Conservation (phyloP, 2,797 vertebrate species). For the Paramormyrops hopkinsi region DNA sequence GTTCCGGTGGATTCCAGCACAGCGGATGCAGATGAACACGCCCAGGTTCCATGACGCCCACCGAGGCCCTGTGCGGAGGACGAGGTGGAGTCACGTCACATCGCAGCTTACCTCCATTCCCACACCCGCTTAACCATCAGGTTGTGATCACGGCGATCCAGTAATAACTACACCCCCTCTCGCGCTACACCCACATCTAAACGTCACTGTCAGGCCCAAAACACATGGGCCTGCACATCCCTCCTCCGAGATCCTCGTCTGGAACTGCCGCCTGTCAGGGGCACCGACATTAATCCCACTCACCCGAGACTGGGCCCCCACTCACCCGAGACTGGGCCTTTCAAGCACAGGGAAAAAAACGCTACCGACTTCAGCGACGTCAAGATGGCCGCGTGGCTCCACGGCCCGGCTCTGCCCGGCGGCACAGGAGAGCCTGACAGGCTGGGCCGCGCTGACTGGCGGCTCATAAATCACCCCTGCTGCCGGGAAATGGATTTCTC, state of each 20-base stretch:
- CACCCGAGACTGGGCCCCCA: neutral
- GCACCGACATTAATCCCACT: neutral
- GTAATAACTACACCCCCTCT: neutral
- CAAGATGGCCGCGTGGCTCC: neutral
- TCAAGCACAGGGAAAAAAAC: neutral
- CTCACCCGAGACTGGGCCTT: neutral
- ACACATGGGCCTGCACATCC: neutral
- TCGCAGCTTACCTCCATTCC: neutral
- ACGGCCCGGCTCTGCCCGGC: neutral
- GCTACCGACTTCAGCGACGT: neutral
- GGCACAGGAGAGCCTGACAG: neutral
- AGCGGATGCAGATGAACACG: conserved; percentile 97
- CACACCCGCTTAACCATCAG: neutral
- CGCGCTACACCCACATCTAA: neutral
- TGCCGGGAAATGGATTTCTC: conserved; percentile 36
- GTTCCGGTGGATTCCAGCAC: conserved; percentile 96
- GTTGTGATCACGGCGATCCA: neutral
- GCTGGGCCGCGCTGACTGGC: conserved; percentile 18
- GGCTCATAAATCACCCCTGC: conserved; percentile 37
- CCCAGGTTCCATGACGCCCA: conserved; percentile 99
- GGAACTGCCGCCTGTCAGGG: neutral
- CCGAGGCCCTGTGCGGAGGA: conserved; percentile 72
- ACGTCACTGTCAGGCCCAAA: neutral
- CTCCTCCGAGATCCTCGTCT: neutral
- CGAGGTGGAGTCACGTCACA: neutral